Conservation (phyloP, 2,797 vertebrate species). For the Thripadectes ignobilis region DNA sequence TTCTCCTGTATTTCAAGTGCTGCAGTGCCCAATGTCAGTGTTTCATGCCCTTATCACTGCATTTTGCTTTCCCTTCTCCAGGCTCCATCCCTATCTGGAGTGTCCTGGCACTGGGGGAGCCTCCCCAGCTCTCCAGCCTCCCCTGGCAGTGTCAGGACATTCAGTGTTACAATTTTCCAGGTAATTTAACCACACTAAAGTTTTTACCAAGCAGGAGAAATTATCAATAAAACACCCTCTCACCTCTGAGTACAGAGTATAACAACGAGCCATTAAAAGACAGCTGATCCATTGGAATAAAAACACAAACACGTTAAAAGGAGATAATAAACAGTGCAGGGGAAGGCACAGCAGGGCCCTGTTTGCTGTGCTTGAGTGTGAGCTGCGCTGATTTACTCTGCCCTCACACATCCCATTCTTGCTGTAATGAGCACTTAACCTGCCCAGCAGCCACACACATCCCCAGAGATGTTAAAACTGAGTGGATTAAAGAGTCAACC, state of each 20-base stretch:
- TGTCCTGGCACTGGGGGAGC: neutral
- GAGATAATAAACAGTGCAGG: neutral
- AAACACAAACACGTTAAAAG: neutral
- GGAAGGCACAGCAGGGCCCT: neutral
- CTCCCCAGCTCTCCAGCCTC: neutral
- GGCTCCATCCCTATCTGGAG: neutral
- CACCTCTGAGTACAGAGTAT: neutral
- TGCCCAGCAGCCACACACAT: neutral
- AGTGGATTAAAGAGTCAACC: neutral
- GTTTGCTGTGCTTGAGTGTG: neutral
- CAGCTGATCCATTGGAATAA: neutral
- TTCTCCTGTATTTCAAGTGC: neutral
- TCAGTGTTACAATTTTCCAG: neutral
- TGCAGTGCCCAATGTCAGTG: neutral
- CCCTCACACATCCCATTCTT: neutral
- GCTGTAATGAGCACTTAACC: neutral
- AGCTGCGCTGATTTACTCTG: neutral
- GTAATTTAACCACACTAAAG: neutral
- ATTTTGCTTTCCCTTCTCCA: neutral
- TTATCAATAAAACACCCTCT: neutral
- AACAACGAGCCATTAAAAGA: neutral
- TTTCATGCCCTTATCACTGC: neutral
- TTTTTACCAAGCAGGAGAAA: neutral
- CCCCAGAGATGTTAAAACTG: neutral
- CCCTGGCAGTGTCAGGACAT: neutral